Evolutionary conservation across 2,113 vertebrate genomes (phyloP).

Genomic region (Meriones unguiculatus): DNA sequence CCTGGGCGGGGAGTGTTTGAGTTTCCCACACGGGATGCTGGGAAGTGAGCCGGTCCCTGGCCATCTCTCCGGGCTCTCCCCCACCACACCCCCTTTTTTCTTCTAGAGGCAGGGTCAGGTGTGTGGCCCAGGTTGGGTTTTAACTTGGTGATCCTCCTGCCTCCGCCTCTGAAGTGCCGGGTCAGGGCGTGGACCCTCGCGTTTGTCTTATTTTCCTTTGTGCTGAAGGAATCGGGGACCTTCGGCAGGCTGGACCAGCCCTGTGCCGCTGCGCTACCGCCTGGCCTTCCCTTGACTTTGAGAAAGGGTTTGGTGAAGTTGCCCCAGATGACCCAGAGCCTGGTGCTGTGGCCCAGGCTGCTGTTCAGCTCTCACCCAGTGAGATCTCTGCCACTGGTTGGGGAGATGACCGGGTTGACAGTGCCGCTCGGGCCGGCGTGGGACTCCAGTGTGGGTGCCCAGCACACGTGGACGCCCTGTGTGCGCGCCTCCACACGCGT

Average conservation of each 20-base stretch:
- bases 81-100: neutral
- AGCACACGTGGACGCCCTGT: neutral
- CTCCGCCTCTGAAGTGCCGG: neutral
- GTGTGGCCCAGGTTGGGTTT: neutral
- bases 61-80: neutral
- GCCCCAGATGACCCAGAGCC: neutral
- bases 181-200: neutral
- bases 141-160: neutral
- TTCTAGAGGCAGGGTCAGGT: neutral
- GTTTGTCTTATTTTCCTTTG: neutral
- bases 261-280: neutral
- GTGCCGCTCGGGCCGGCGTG: too few species aligned
- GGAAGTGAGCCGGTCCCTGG: neutral
- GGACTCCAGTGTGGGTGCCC: too few species aligned
- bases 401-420: neutral
- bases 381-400: neutral
- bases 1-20: neutral
- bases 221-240: neutral
- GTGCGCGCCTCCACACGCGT: too few species aligned
- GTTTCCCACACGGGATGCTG: neutral
- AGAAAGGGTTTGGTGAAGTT: neutral
- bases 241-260: neutral
- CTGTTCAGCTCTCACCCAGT: neutral
- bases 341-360: neutral
- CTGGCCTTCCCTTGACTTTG: neutral